A percentile compares a stretch with the other conserved stretches of the same genome.
Conservation (phyloP, 2,888 invertebrate species). For the Thereva nobilitata region DNA sequence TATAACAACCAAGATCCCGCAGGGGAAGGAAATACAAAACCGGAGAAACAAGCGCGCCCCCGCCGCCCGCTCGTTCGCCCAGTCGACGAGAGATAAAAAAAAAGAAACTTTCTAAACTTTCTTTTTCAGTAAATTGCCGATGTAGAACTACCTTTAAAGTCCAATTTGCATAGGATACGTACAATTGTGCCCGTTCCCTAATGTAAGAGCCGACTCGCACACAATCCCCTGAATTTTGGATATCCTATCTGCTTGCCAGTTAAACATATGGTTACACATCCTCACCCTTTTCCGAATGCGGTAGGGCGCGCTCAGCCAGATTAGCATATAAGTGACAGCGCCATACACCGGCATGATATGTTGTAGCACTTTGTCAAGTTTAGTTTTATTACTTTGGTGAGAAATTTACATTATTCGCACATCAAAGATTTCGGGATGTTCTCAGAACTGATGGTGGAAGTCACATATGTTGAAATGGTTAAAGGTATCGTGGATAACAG, state of each 20-base stretch:
- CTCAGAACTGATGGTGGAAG: constrained; percentile 8
- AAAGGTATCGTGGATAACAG: not conserved
- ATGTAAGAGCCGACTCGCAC: not conserved
- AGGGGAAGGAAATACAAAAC: no score
- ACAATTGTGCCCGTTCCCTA: not conserved
- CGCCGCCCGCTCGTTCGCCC: no score
- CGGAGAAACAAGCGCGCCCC: no score
- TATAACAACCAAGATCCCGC: no score
- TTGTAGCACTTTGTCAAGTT: constrained; percentile 31
- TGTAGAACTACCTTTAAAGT: constrained; percentile 14
- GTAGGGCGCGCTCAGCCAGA: not conserved
- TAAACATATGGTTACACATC: not conserved
- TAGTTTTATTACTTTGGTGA: constrained; percentile 35
- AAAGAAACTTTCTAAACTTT: no score
- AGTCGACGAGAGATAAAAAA: no score
- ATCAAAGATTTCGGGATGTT: constrained; percentile 31
- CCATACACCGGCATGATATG: constrained; percentile 7
- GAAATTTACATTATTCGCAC: constrained; percentile 36
- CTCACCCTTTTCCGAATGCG: no score
- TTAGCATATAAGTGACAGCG: constrained; percentile 12
- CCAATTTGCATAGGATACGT: constrained; percentile 9
- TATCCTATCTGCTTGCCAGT: constrained; percentile 1
- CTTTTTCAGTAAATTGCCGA: no score
- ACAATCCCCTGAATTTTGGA: not conserved
- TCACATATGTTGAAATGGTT: constrained; percentile 13